Evolutionary conservation across 2,797 vertebrate genomes (phyloP).

Genomic region (Scomberomorus guttatus): DNA sequence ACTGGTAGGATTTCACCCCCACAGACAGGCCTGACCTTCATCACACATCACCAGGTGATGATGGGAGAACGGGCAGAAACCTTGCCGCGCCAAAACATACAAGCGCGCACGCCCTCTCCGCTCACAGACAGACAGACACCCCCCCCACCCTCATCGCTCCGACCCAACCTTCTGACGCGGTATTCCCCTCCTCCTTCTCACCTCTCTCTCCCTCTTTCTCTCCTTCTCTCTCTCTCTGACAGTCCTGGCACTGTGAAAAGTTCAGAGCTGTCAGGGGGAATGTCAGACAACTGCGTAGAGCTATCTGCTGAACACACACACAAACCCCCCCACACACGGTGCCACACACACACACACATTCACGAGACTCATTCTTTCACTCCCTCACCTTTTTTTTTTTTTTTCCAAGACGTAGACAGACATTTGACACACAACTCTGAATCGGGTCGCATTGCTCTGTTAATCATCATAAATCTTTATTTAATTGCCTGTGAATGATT

Average conservation of each 20-base stretch:
- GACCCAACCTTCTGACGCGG: slow-evolving; percentile 57
- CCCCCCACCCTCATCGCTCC: slow-evolving; percentile 2
- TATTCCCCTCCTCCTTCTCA: slow-evolving; percentile 61
- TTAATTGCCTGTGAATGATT: slow-evolving; percentile 1
- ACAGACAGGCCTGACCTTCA: slow-evolving; percentile 87
- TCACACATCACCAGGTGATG: slow-evolving; percentile 89
- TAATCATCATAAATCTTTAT: slow-evolving; percentile 47
- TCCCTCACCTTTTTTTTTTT: slow-evolving; percentile 22
- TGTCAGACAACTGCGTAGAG: slow-evolving; percentile 86
- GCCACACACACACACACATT: slow-evolving; percentile 56
- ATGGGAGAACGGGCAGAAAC: slow-evolving; percentile 79
- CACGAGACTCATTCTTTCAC: slow-evolving; percentile 39
- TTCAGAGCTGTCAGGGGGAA: slow-evolving; percentile 97
- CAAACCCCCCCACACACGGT: slow-evolving; percentile 23
- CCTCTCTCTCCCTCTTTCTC: slow-evolving; percentile 61
- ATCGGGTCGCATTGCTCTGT: slow-evolving; percentile 19
- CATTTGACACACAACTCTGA: slow-evolving; percentile 55
- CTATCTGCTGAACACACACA: slow-evolving; percentile 75
- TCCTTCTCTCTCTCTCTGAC: slow-evolving; percentile 72
- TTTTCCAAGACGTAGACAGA: slow-evolving; percentile 31
- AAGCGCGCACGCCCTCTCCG: slow-evolving; percentile 32
- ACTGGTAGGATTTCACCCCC: slow-evolving; percentile 71
- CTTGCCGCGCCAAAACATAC: slow-evolving; percentile 73
- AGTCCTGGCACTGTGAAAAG: slow-evolving; percentile 91
- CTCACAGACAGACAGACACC: slow-evolving; percentile 42